Base-by-base conservation (phyloP, 2,888 invertebrate genomes). In the Phania funesta region DNA sequence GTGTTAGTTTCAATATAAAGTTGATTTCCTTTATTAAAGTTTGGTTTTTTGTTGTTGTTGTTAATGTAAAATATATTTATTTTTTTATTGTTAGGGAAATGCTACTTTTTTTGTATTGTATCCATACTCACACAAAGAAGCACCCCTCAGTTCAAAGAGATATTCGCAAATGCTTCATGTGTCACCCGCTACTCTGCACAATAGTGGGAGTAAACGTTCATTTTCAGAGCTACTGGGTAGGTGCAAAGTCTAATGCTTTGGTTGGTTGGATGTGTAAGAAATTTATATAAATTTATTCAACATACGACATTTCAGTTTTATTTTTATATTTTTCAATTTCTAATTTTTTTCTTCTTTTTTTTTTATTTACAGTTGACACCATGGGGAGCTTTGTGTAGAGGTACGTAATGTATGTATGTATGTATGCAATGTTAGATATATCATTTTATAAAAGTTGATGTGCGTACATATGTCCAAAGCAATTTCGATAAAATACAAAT, bases 21-120 rank as follows among this genome's bases (percentile, higher is more conserved):
- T 50, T 67, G 35, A 80, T 75, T 70, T 80, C 75, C 80, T 70
- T 75, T 80, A 80, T 75, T 80, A 80, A 75, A 75, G 44, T 68
- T 73, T 48, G 32, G 16, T n/a, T 32, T 26, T 32, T 54, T 67
- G n/a, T 44, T n/a, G n/a, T n/a, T n/a, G n/a, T 29, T 26, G n/a
- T 41, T 24, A 16, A 13, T n/a, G 22, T 41, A 9, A n/a, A n/a
- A n/a, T 62, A 41, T 75, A 3, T 46, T 41, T 32, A 48, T 67
- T 60, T 29, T 58, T 44, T 16, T 38, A 52, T 52, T 44, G 24
- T 13, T 56, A 62, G 67, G 62, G 62, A 68, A 56, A 54, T 68
- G 29, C 60, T 62, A 16, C n/a, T n/a, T n/a, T n/a, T n/a, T n/a
- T n/a, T n/a, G n/a, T n/a, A n/a, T n/a, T n/a, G n/a, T n/a, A n/a